Evolutionary conservation across 2,888 invertebrate genomes (phyloP).

Genomic region (Drosophila bunnanda): DNA sequence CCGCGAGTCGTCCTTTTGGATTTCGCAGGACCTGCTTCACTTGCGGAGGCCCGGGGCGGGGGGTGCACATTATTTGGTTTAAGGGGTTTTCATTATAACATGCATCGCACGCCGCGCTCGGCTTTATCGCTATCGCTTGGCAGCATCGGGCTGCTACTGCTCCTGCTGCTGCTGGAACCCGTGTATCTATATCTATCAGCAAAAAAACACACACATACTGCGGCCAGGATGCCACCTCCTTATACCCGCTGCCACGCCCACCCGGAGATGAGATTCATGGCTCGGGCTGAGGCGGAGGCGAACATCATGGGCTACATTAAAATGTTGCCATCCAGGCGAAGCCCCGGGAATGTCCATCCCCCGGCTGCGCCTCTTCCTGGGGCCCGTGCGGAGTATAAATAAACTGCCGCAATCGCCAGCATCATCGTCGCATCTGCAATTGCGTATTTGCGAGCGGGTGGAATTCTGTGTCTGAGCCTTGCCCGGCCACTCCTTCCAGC

Average conservation of each 20-base stretch:
- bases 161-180: constrained; percentile 52
- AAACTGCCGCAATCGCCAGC: constrained; percentile 77
- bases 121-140: constrained; percentile 70
- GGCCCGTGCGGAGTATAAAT: constrained; percentile 60
- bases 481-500: constrained; percentile 51
- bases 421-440: constrained; percentile 79
- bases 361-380: not conserved
- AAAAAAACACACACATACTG: constrained; percentile 55
- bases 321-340: constrained; percentile 62
- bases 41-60: not conserved
- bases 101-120: constrained; percentile 74
- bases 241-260: constrained; percentile 42
- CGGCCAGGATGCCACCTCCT: constrained; percentile 23
- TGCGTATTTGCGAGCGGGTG: constrained; percentile 61
- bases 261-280: constrained; percentile 63
- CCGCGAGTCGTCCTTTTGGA: constrained; percentile 5
- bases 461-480: constrained; percentile 35
- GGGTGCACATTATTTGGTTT: constrained; percentile 72
- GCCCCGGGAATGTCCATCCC: constrained; percentile 5
- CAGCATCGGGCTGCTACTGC: constrained; percentile 54
- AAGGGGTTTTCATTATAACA: constrained; percentile 78
- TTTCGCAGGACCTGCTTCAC: constrained; percentile 8
- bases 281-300: constrained; percentile 25
- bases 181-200: constrained; percentile 75
- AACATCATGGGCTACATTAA: constrained; percentile 68